Percentiles rank a stretch among this genome's conserved stretches.
Conservation (phyloP, 1,140 invertebrate genomes). For the Drosophila suzukii region DNA sequence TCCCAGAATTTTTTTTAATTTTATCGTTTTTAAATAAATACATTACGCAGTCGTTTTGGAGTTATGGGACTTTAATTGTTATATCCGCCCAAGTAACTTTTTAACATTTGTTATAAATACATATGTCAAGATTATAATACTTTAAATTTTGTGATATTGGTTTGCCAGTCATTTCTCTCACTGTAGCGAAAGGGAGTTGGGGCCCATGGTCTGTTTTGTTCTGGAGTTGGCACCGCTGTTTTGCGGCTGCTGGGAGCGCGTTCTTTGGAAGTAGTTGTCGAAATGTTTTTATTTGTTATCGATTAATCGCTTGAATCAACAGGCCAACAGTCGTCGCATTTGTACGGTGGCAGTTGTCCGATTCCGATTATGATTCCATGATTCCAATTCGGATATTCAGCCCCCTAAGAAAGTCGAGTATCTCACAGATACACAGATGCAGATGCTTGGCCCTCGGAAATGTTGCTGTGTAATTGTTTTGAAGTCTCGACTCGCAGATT, state of each 20-base stretch:
- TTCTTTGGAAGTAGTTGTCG: constrained; percentile 80
- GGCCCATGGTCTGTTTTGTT: constrained; percentile 6
- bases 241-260: constrained; percentile 14
- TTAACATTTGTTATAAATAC: too few relatives aligned
- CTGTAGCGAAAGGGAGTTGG: constrained; percentile 5
- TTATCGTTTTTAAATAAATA: too few relatives aligned
- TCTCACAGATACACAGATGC: constrained; percentile 1
- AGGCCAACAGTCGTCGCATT: constrained; percentile 37
- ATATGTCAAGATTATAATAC: neutral
- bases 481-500: constrained; percentile 77
- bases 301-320: constrained; percentile 83
- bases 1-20: too few relatives aligned
- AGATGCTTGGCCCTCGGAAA: constrained; percentile 39
- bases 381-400: constrained; percentile 3
- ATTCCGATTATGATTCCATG: constrained; percentile 22
- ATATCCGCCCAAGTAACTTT: too few relatives aligned
- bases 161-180: neutral
- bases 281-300: constrained; percentile 84
- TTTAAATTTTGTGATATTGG: neutral
- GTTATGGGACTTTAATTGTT: too few relatives aligned
- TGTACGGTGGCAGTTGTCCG: constrained; percentile 60
- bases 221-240: constrained; percentile 40
- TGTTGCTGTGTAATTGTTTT: constrained; percentile 84
- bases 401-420: neutral
- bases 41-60: too few relatives aligned